Base-by-base conservation (phyloP, 2,888 invertebrate species). In the Phalera bucephala region DNA sequence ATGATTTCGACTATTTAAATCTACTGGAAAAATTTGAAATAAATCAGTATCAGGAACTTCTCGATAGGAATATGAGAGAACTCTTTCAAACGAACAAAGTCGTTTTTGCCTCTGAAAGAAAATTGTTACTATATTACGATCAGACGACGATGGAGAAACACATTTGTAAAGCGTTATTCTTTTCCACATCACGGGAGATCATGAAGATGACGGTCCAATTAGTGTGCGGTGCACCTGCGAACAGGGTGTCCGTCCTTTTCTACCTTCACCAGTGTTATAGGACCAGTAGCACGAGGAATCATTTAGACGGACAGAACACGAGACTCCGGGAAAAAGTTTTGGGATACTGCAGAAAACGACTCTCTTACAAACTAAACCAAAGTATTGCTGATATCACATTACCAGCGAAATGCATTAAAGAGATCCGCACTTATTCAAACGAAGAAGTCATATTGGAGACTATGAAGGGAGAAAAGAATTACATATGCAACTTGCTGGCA, bases 231-330 rank as follows among this genome's bases (percentile, higher is more conserved):
- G 76, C 75, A 1, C 46, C 77, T 6, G 58, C 88, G 0, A 47
- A 72, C 17, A 58, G 57, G 5, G 81, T 90, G 0, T 90, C 89
- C 1, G 74, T 90, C 1, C 65, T 90, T 8, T 90, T 88, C 50
- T 90, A 81, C 41, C 73, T 90, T 1, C 86, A 89, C 33, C 84
- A 89, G 45, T 85, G 87, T 41, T 77, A 80, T 36, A 73, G 86
- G 53, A 76, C 78, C 1, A 76, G 71, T 32, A 71, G 80, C 31
- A 20, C 72, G 0, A 77, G 54, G 34, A 83, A 87, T 39, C 80
- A 80, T 39, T 43, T 88, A 19, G 85, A 77, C 32, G 87, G 87
- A 12, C 50, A 72, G 40, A 86, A 88, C 38, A 78, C 72, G 0
- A 80, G 72, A 26, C 60, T 82, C 36, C 70, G 85, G 1, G 86